Conservation (phyloP, 2,113 vertebrate genomes). For the Chaenogobius annularis region DNA sequence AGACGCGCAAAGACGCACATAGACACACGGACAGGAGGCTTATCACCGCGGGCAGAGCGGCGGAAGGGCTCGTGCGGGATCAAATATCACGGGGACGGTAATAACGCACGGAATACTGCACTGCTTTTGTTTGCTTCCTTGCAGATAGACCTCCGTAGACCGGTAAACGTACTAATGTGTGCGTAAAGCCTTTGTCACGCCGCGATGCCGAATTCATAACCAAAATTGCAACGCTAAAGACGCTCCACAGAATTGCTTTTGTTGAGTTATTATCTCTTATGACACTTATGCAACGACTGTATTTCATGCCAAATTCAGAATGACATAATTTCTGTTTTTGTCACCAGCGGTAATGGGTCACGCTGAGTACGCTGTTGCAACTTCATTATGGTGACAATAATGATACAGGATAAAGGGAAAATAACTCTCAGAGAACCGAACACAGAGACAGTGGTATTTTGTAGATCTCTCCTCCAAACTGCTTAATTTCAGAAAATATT, state of each 20-base stretch:
- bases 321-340: conserved; percentile 25
- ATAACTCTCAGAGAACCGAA: background rate
- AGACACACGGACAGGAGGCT: conserved; percentile 17
- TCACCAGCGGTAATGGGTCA: background rate
- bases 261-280: background rate
- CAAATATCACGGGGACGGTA: conserved; percentile 58
- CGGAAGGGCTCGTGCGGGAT: conserved; percentile 31
- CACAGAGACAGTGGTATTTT: no score
- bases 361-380: background rate
- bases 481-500: no score
- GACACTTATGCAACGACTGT: background rate
- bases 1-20: background rate
- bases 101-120: conserved; percentile 22
- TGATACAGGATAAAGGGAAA: no score
- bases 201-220: background rate
- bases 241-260: background rate
- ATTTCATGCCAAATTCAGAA: background rate
- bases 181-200: conserved; percentile 15
- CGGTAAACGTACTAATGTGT: no score
- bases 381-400: conserved; percentile 3
- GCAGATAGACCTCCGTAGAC: background rate
- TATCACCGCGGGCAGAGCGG: conserved; percentile 34
- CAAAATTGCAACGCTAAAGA: background rate
- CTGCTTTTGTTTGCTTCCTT: background rate
- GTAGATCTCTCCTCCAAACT: no score